phyloP scores from a whole-genome alignment of 2,113 vertebrate species.

The Lagopus leucura region DNA sequence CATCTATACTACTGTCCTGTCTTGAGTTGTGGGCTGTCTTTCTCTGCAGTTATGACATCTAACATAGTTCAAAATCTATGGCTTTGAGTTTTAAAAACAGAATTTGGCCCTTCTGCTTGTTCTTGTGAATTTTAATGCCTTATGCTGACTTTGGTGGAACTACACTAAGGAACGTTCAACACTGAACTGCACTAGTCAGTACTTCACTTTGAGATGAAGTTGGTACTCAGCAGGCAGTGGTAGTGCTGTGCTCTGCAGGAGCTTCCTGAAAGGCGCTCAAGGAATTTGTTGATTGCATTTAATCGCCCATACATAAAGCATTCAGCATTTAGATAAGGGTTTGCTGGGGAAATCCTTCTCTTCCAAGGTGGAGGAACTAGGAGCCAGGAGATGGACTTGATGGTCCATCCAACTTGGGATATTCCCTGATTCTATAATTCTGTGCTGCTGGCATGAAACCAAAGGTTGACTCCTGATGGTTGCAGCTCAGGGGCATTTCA shows the following conservation, averaged over 20 bases:
- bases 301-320: neutral
- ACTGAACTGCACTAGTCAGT: rapidly evolving
- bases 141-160: neutral
- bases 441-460: neutral
- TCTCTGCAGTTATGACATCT: neutral
- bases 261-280: neutral
- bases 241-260: neutral
- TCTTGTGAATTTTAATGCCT: neutral
- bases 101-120: neutral
- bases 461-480: rapidly evolving
- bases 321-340: neutral
- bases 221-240: neutral
- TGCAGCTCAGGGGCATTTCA: neutral
- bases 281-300: neutral
- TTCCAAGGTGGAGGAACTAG: neutral
- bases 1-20: neutral
- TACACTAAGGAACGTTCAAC: neutral
- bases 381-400: neutral
- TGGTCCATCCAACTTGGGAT: neutral
- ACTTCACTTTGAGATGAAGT: neutral
- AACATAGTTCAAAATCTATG: neutral
- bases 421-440: neutral
- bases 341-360: neutral
- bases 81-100: neutral
- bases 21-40: neutral